Evolutionary conservation across 2,797 vertebrate genomes (phyloP).

Genomic region (Pangasius larnaudii): DNA sequence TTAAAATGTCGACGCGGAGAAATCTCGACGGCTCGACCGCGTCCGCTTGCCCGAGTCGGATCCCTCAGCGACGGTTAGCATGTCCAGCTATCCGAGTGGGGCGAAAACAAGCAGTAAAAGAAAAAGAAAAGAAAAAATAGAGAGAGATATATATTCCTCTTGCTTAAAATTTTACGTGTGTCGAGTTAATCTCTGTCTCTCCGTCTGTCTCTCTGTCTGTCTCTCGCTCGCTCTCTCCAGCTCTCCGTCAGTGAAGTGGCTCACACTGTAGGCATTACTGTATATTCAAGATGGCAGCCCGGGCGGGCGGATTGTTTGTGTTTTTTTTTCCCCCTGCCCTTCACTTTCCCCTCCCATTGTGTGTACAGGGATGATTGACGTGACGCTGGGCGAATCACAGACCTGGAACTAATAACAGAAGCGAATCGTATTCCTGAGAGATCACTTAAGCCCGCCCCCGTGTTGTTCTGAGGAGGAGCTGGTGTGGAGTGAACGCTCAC

Average conservation of each 20-base stretch:
- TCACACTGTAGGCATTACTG: slow-evolving; percentile 57
- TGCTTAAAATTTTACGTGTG: neutral
- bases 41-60: slow-evolving; percentile 29
- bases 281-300: slow-evolving; percentile 82
- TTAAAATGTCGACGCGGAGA: slow-evolving; percentile 33
- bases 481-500: neutral
- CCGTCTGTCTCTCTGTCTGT: neutral
- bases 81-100: slow-evolving; percentile 39
- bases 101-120: slow-evolving; percentile 3
- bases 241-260: slow-evolving; percentile 63
- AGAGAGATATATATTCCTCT: neutral
- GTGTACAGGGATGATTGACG: slow-evolving; percentile 55
- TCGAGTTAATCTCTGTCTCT: neutral
- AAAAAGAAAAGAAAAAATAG: neutral
- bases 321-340: slow-evolving; percentile 67
- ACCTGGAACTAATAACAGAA: neutral
- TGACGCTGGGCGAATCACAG: slow-evolving; percentile 50
- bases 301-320: slow-evolving; percentile 79
- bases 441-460: neutral
- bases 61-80: slow-evolving; percentile 46
- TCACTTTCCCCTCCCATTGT: slow-evolving; percentile 58
- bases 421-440: neutral
- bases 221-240: slow-evolving; percentile 60
- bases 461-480: slow-evolving; percentile 24
- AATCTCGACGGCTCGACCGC: slow-evolving; percentile 40